Evolutionary conservation across 2,888 invertebrate genomes (phyloP).

Genomic region (Agapetus fuscipes): DNA sequence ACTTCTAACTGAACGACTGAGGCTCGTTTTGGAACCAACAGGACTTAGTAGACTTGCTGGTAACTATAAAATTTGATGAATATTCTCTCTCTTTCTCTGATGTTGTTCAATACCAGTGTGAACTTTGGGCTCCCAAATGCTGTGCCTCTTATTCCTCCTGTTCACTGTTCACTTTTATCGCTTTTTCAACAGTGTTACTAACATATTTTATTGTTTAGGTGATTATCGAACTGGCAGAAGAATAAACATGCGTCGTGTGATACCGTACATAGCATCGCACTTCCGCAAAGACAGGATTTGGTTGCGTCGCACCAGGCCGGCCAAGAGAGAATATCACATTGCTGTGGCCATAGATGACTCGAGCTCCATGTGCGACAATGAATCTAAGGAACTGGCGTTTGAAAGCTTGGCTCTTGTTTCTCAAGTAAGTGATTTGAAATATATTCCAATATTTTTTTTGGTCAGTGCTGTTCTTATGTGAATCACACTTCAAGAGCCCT

Average conservation of each 20-base stretch:
- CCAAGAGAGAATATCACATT: constrained; percentile 92
- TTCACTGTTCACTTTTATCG: background rate
- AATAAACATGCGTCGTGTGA: constrained; percentile 94
- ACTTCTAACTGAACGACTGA: constrained; percentile 85
- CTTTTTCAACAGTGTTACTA: background rate
- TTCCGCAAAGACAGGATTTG: constrained; percentile 99
- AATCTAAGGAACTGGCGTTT: constrained; percentile 84
- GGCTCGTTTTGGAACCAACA: constrained; percentile 92
- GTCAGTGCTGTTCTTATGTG: too few species aligned
- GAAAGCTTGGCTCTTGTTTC: constrained; percentile 90
- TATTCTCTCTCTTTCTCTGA: too few species aligned
- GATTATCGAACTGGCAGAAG: constrained; percentile 95
- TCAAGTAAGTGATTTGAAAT: constrained; percentile 48
- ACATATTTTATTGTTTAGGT: constrained; percentile 52
- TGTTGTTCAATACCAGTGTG: too few species aligned
- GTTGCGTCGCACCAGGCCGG: constrained; percentile 91
- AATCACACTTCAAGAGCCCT: too few species aligned
- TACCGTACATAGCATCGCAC: constrained; percentile 97
- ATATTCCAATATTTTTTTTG: too few species aligned
- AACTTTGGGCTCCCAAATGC: too few species aligned
- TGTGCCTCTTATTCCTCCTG: too few species aligned
- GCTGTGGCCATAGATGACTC: constrained; percentile 96
- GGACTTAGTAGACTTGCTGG: constrained; percentile 75
- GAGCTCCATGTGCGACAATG: constrained; percentile 79
- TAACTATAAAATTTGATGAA: too few species aligned